Conservation (phyloP, 2,113 vertebrate genomes). For the Podarcis muralis region DNA sequence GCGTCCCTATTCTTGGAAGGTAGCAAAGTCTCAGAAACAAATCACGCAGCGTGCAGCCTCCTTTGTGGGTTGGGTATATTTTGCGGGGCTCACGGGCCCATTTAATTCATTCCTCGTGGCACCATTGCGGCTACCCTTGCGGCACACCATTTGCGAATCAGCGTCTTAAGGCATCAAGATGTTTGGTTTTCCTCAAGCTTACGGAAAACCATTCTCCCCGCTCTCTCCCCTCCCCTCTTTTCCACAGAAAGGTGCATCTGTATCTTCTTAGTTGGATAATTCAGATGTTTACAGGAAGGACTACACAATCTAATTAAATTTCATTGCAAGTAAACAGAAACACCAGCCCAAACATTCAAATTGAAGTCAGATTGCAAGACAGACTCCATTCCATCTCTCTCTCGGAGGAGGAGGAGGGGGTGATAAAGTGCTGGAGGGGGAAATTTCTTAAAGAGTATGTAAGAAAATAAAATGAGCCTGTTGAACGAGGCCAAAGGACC, state of each 20-base stretch:
- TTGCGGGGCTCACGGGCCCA: not conserved
- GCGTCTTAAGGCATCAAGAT: not conserved
- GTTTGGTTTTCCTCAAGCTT: not conserved
- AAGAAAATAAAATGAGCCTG: no score
- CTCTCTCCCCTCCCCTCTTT: no score
- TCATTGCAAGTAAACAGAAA: conserved; percentile 13
- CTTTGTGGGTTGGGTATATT: not conserved
- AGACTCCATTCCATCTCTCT: not conserved
- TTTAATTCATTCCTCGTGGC: not conserved
- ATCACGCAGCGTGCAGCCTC: not conserved
- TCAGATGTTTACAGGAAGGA: conserved; percentile 6
- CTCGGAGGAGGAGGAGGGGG: not conserved
- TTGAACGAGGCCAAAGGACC: no score
- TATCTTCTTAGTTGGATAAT: not conserved
- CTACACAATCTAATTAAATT: conserved; percentile 7
- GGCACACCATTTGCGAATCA: not conserved
- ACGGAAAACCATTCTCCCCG: not conserved
- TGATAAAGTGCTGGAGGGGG: no score
- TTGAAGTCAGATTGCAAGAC: not conserved
- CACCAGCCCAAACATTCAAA: not conserved
- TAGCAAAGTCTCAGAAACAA: no score
- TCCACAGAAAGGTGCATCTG: not conserved
- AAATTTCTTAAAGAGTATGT: not conserved
- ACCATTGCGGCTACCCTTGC: not conserved
- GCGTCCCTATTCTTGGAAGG: no score